Conservation (phyloP, 2,797 vertebrate genomes). For the Emys orbicularis region DNA sequence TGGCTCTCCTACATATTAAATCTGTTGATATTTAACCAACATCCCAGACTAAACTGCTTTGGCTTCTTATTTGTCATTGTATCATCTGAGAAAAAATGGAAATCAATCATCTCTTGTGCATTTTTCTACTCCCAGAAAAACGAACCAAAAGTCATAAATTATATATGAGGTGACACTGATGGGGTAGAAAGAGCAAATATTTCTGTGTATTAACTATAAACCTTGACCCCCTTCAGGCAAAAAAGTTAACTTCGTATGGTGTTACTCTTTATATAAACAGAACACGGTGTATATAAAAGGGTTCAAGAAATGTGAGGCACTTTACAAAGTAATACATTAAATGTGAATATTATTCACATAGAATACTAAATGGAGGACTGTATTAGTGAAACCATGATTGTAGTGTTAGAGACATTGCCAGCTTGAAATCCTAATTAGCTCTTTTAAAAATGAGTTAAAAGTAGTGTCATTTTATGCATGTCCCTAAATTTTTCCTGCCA, state of each 20-base stretch:
- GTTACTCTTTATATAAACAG: background rate
- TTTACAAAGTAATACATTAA: background rate
- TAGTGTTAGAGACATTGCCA: background rate
- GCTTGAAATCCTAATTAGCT: background rate
- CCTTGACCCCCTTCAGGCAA: background rate
- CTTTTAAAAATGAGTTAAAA: background rate
- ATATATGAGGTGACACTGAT: conserved; percentile 36
- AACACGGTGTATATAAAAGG: background rate
- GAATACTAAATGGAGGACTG: background rate
- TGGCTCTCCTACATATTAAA: background rate
- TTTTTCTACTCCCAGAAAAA: conserved; percentile 26
- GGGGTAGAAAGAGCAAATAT: conserved; percentile 4
- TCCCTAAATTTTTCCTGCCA: accelerated
- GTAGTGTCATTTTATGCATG: accelerated
- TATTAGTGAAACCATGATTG: background rate
- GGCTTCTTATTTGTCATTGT: conserved; percentile 46
- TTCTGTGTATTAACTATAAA: conserved; percentile 40
- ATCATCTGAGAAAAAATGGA: conserved; percentile 45
- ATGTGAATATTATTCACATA: accelerated
- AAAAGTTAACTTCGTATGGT: background rate
- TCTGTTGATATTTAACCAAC: conserved; percentile 33
- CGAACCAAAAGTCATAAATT: conserved; percentile 6
- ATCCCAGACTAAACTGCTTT: background rate
- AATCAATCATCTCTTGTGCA: conserved; percentile 42
- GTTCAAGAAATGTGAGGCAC: background rate